Percentiles rank a stretch among this genome's conserved stretches.
phyloP scores from a whole-genome alignment of 23 tunicate genomes.

The Trididemnum nubilum region DNA sequence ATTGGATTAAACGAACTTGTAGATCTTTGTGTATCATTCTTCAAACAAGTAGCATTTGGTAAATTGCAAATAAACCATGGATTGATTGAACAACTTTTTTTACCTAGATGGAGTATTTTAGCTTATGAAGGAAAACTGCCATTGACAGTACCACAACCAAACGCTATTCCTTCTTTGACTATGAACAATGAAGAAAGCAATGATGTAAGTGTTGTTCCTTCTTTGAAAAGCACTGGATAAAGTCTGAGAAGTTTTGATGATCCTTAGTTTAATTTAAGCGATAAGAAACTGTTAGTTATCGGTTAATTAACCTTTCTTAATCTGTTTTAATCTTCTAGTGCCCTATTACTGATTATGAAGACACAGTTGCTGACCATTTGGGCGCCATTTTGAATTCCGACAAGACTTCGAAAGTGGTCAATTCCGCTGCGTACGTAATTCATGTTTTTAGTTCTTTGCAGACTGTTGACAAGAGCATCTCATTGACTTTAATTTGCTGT shows the following conservation, averaged over 20 bases:
- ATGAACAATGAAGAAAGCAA: background rate
- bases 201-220: constrained; percentile 14
- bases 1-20: no score
- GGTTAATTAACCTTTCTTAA: background rate
- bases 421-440: constrained; percentile 77
- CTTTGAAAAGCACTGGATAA: no score
- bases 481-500: no score
- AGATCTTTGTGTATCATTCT: no score
- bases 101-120: constrained; percentile 46
- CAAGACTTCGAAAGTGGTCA: constrained; percentile 63
- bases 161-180: constrained; percentile 7
- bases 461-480: no score
- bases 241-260: no score
- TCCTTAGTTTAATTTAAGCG: no score
- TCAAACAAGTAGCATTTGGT: no score
- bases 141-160: background rate
- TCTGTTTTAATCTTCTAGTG: background rate
- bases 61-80: no score
- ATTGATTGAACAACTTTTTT: no score
- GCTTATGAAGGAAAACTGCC: constrained; percentile 42
- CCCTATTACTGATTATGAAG: constrained; percentile 78
- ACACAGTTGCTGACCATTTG: constrained; percentile 78
- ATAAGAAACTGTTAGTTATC: no score
- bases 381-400: constrained; percentile 79
- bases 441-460: background rate